Evolutionary conservation across 2,888 invertebrate species (phyloP).

Genomic region (Geophilus truncorum): DNA sequence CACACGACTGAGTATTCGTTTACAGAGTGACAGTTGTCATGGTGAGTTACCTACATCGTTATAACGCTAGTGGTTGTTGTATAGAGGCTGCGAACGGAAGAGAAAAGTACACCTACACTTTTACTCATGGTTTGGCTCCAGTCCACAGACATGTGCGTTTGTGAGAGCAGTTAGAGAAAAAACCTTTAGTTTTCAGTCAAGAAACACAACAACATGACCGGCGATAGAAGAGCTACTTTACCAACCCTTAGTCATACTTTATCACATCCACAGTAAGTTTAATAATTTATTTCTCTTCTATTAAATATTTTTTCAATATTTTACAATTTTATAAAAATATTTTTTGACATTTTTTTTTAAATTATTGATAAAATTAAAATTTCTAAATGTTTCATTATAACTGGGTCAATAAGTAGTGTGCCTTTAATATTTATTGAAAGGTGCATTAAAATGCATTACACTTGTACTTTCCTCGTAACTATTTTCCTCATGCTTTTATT

Average conservation of each 20-base stretch:
- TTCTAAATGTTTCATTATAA: background rate
- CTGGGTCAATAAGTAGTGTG: background rate
- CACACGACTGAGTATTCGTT: constrained; percentile 15
- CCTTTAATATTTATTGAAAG: background rate
- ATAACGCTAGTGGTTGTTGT: background rate
- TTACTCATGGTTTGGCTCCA: constrained; percentile 7
- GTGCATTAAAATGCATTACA: background rate
- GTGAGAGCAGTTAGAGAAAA: background rate
- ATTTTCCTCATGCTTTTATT: background rate
- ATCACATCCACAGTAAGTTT: background rate
- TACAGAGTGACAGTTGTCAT: constrained; percentile 22
- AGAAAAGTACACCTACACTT: constrained; percentile 6
- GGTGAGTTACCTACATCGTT: constrained; percentile 19
- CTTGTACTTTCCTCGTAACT: background rate
- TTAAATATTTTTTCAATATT: background rate
- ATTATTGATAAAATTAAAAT: background rate
- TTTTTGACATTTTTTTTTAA: background rate
- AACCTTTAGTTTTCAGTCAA: background rate
- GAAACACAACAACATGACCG: background rate
- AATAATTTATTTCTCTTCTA: background rate
- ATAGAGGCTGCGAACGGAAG: background rate
- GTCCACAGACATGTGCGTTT: constrained; percentile 9
- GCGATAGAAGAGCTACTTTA: background rate
- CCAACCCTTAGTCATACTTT: background rate
- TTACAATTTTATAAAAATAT: background rate